These are phyloP conservation scores for Cheilosia impressa DNA, from an alignment of 2,888 invertebrate genomes.

Conservation along the genomic window DNA sequence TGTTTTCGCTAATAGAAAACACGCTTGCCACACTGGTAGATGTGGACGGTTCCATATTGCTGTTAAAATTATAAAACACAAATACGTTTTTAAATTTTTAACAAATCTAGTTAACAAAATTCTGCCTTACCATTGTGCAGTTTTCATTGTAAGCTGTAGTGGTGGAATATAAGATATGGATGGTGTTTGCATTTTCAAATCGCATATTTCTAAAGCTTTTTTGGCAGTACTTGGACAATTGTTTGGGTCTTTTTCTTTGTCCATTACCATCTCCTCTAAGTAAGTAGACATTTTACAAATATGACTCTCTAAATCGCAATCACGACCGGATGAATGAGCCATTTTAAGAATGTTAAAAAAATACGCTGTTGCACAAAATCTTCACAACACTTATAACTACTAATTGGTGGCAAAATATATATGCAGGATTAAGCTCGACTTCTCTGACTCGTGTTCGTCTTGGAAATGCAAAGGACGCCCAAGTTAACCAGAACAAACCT, in stretches of 20 bases:
- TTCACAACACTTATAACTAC: no score
- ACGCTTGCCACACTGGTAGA: slow-evolving; percentile 35
- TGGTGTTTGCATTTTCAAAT: background rate
- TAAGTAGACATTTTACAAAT: slow-evolving; percentile 37
- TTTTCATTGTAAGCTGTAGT: background rate
- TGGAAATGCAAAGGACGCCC: no score
- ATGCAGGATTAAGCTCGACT: no score
- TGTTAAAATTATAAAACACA: background rate
- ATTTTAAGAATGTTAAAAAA: background rate
- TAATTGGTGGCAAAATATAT: no score
- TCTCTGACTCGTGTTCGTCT: no score
- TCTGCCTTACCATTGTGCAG: background rate
- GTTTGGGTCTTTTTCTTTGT: background rate
- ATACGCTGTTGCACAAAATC: background rate
- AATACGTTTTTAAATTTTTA: background rate
- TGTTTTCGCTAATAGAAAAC: slow-evolving; percentile 11
- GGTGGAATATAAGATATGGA: background rate
- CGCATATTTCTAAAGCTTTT: background rate
- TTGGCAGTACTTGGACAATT: background rate
- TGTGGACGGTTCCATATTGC: background rate
- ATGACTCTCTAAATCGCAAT: slow-evolving; percentile 28
- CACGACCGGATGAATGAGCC: slow-evolving; percentile 1
- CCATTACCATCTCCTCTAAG: slow-evolving; percentile 17
- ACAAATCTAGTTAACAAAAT: background rate
- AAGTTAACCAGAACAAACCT: no score